These are phyloP conservation scores for Ferdinandea cuprea DNA, from an alignment of 2,888 invertebrate genomes.

Conservation along the genomic window DNA sequence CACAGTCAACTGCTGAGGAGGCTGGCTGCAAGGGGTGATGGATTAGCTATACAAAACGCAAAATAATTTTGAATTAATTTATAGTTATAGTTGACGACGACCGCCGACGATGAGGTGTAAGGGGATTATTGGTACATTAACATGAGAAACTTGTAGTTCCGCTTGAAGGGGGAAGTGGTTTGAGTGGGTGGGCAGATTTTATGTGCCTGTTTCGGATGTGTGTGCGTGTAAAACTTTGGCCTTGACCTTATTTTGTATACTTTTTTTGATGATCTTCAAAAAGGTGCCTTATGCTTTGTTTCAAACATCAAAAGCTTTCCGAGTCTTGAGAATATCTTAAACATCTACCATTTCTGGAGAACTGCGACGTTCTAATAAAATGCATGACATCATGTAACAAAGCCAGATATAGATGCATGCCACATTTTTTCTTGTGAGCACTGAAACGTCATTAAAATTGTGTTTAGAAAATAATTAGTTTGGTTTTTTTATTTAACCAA, in stretches of 20 bases:
- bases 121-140: not conserved
- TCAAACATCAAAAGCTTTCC: too few relatives aligned
- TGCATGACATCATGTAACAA: too few relatives aligned
- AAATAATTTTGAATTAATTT: slow-evolving; percentile 17
- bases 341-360: too few relatives aligned
- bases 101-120: not conserved
- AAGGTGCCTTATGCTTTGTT: too few relatives aligned
- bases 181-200: slow-evolving; percentile 7
- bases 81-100: not conserved
- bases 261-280: not conserved
- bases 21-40: not conserved
- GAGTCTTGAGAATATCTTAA: too few relatives aligned
- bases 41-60: not conserved
- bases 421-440: too few relatives aligned
- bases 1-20: not conserved
- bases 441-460: too few relatives aligned
- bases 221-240: not conserved
- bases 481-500: too few relatives aligned
- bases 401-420: too few relatives aligned
- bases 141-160: not conserved
- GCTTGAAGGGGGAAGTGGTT: not conserved
- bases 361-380: too few relatives aligned
- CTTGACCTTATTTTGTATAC: slow-evolving; percentile 12
- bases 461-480: too few relatives aligned
- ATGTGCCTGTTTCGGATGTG: not conserved